A percentile compares a stretch with the other conserved stretches of the same genome.
Conservation (phyloP, 2,888 invertebrate genomes). For the Emmelina monodactyla region DNA sequence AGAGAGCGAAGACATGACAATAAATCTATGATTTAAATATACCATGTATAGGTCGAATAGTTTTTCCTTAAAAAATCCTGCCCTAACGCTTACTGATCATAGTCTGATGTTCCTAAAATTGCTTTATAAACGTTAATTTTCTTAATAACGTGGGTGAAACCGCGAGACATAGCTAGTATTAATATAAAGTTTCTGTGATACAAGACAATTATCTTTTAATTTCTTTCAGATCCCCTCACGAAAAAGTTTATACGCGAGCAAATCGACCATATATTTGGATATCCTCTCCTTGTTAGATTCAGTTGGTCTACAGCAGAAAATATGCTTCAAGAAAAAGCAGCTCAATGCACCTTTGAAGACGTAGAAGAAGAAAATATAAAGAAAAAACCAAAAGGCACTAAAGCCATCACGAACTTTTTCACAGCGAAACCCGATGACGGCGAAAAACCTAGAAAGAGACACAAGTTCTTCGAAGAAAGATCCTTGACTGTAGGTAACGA, state of each 20-base stretch:
- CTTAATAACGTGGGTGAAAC: too few species aligned
- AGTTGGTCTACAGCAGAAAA: conserved; percentile 96
- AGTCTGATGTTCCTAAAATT: too few species aligned
- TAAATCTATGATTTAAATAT: too few species aligned
- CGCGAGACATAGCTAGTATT: too few species aligned
- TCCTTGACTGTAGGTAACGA: conserved; percentile 62
- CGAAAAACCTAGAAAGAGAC: conserved; percentile 55
- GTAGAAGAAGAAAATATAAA: conserved; percentile 20
- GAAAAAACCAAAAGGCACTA: conserved; percentile 27
- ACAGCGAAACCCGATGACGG: conserved; percentile 30
- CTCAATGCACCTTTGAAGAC: conserved; percentile 76
- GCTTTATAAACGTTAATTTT: too few species aligned
- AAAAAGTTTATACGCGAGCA: conserved; percentile 86
- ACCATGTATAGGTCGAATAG: too few species aligned
- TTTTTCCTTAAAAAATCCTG: too few species aligned
- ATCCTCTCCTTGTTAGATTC: conserved; percentile 91
- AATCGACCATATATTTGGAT: conserved; percentile 93
- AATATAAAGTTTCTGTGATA: too few species aligned
- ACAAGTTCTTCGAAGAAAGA: conserved; percentile 74
- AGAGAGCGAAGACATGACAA: too few species aligned
- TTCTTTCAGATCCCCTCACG: conserved; percentile 84
- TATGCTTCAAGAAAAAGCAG: conserved; percentile 78
- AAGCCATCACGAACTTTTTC: conserved; percentile 71
- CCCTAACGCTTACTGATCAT: too few species aligned
- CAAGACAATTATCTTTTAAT: too few species aligned